phyloP scores from a whole-genome alignment of 2,797 vertebrate species.

The Microhierax caerulescens region DNA sequence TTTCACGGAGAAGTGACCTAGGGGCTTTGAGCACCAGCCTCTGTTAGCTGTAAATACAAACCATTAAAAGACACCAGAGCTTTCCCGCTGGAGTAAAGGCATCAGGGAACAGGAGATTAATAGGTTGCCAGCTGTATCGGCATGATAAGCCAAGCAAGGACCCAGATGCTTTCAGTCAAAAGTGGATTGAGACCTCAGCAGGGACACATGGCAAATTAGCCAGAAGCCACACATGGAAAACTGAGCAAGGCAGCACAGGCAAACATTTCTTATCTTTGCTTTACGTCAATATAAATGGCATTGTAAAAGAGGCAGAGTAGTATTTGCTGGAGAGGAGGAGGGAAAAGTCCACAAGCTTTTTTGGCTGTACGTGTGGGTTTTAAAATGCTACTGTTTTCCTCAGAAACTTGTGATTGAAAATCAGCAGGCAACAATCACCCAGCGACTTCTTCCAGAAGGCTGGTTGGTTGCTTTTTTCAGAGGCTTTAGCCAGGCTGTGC shows the following conservation, averaged over 20 bases:
- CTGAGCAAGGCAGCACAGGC: neutral
- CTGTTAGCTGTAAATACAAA: neutral
- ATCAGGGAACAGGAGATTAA: neutral
- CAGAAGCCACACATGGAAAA: slow-evolving; percentile 25
- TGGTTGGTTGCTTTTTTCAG: neutral
- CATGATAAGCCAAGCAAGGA: slow-evolving; percentile 30
- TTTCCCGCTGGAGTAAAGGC: neutral
- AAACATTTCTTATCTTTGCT: slow-evolving; percentile 26
- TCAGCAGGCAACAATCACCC: neutral
- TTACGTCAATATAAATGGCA: slow-evolving; percentile 6
- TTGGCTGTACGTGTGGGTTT: neutral
- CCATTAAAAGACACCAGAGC: neutral
- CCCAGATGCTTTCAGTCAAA: fast-evolving
- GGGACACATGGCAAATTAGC: neutral
- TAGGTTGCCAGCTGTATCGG: neutral
- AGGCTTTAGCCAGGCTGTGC: neutral
- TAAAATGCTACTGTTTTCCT: slow-evolving; percentile 20
- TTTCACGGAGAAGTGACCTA: neutral
- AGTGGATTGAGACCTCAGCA: slow-evolving; percentile 15
- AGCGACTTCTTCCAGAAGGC: neutral
- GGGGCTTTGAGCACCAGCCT: neutral
- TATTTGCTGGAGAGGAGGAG: slow-evolving; percentile 20
- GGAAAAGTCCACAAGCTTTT: neutral
- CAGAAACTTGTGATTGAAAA: neutral
- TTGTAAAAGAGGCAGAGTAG: slow-evolving; percentile 25